Conservation (phyloP, 1,140 invertebrate species). For the Drosophila erecta region DNA sequence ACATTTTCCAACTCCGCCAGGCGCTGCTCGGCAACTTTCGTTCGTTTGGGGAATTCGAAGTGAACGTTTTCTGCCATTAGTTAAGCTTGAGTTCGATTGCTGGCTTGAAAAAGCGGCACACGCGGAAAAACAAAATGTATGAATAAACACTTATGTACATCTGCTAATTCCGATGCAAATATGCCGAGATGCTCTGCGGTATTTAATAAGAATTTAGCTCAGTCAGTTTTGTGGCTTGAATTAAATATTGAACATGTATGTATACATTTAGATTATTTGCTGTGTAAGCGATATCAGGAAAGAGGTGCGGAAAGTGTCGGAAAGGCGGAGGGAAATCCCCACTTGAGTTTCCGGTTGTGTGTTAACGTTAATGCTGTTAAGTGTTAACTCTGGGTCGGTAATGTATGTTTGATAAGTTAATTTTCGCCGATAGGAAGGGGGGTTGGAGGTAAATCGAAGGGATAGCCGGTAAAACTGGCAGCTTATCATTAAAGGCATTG, state of each 20-base stretch:
- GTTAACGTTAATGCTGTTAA: conserved; percentile 75
- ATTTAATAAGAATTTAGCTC: too few relatives aligned
- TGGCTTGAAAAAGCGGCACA: background rate
- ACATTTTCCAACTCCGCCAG: background rate
- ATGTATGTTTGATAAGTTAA: conserved; percentile 83
- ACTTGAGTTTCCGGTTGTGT: conserved; percentile 24
- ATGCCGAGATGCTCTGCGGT: too few relatives aligned
- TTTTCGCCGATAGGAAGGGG: conserved; percentile 53
- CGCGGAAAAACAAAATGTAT: conserved; percentile 2
- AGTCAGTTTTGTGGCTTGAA: background rate
- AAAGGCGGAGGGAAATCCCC: conserved; percentile 12
- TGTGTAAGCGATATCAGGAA: background rate
- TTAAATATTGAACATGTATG: too few relatives aligned
- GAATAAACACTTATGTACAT: too few relatives aligned
- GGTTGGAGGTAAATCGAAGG: background rate
- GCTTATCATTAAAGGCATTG: conserved; percentile 51
- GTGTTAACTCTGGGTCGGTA: conserved; percentile 75
- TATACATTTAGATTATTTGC: background rate
- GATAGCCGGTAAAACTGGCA: conserved; percentile 1
- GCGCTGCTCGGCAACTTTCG: conserved; percentile 52
- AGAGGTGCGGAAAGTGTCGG: background rate
- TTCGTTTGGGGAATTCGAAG: conserved; percentile 71
- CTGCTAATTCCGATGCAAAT: too few relatives aligned
- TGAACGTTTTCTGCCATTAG: conserved; percentile 73
- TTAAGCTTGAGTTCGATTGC: conserved; percentile 25